phyloP scores from a whole-genome alignment of 2,113 vertebrate species.

The Anarrhichthys ocellatus region DNA sequence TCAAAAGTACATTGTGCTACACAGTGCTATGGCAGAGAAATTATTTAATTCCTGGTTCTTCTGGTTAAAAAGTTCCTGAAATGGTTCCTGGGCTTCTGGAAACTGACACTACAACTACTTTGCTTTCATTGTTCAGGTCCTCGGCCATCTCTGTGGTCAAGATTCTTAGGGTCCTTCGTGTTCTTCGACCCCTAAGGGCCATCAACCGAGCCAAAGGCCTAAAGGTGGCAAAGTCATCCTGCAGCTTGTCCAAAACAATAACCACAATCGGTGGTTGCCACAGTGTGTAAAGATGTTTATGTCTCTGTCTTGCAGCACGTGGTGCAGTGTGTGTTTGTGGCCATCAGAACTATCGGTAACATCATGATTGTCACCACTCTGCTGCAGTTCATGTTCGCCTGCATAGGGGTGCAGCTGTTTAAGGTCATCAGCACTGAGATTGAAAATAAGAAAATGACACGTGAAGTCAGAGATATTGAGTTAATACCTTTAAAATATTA shows the following conservation, averaged over 20 bases:
- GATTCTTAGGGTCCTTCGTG: conserved; percentile 96
- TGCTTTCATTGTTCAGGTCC: conserved; percentile 83
- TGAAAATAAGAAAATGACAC: neutral
- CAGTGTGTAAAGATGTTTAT: neutral
- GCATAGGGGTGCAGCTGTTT: conserved; percentile 98
- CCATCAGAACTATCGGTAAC: conserved; percentile 98
- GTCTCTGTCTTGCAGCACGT: conserved; percentile 88
- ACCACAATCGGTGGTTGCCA: neutral
- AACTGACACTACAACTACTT: neutral
- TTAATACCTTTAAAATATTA: neutral
- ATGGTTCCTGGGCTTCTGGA: too few species aligned
- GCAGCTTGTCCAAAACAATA: neutral
- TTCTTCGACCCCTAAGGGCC: conserved; percentile 95
- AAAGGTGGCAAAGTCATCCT: conserved; percentile 84
- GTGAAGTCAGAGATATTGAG: neutral
- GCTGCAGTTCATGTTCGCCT: conserved; percentile 99
- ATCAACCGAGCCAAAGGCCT: conserved; percentile 99
- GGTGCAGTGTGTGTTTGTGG: conserved; percentile 99
- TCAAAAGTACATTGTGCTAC: neutral
- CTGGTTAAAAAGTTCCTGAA: neutral
- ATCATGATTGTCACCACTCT: conserved; percentile 99
- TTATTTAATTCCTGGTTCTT: neutral
- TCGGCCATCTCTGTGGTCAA: conserved; percentile 99
- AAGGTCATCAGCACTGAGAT: conserved; percentile 85
- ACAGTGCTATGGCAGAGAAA: neutral